Conservation (phyloP, 2,888 invertebrate genomes). For the Hyposoter didymator region DNA sequence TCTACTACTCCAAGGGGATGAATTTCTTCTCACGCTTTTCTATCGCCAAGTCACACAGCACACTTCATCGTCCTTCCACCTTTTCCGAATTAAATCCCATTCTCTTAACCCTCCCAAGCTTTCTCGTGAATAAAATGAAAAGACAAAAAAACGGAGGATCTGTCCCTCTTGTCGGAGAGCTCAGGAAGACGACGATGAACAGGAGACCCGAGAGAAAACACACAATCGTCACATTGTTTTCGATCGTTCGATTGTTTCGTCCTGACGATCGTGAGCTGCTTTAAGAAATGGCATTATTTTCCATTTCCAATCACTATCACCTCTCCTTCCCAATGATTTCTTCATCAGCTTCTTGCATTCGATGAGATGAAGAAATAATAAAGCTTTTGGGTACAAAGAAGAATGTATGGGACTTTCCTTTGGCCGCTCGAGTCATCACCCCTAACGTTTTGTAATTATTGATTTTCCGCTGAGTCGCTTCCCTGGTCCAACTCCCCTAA, state of each 20-base stretch:
- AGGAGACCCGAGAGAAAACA: conserved; percentile 37
- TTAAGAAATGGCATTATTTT: background rate
- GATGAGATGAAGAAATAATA: background rate
- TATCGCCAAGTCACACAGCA: conserved; percentile 34
- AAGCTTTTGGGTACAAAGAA: conserved; percentile 1
- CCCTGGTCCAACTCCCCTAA: conserved; percentile 83
- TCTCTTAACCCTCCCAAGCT: conserved; percentile 57
- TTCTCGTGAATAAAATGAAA: conserved; percentile 50
- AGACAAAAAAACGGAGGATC: conserved; percentile 6
- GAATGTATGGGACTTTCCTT: conserved; percentile 79
- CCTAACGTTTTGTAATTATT: conserved; percentile 83
- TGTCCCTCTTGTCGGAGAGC: conserved; percentile 8
- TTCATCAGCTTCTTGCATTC: background rate
- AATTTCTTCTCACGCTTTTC: conserved; percentile 51
- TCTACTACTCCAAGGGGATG: conserved; percentile 35
- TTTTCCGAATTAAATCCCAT: conserved; percentile 63
- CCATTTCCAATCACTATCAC: background rate
- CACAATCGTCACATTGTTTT: conserved; percentile 60
- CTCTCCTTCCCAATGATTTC: background rate
- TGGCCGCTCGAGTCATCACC: conserved; percentile 84
- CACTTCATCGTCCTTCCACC: conserved; percentile 56
- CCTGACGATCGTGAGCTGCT: conserved; percentile 37
- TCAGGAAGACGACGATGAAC: conserved; percentile 7
- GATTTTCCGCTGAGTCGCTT: conserved; percentile 79
- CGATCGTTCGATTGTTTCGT: conserved; percentile 39